phyloP scores from a whole-genome alignment of 2,113 vertebrate genomes.

The Eudyptes chrysolophus region DNA sequence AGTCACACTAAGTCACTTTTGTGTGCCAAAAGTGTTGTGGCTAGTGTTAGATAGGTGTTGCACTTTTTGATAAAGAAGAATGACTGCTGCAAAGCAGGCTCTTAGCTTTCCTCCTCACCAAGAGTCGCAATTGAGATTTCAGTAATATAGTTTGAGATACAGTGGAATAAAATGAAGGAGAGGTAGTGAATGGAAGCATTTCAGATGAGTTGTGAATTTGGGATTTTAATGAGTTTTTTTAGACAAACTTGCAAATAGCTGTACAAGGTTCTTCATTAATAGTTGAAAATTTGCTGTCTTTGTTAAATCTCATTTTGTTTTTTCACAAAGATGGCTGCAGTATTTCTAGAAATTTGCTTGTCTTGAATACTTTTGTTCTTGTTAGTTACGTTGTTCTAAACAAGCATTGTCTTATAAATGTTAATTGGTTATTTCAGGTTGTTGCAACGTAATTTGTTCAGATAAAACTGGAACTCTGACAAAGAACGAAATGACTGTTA shows the following conservation, averaged over 20 bases:
- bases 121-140: background rate
- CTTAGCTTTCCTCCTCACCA: background rate
- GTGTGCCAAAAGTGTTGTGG: background rate
- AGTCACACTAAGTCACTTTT: background rate
- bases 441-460: slow-evolving; percentile 98
- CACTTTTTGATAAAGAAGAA: background rate
- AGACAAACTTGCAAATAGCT: background rate
- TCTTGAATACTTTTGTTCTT: background rate
- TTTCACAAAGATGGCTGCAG: background rate
- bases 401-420: background rate
- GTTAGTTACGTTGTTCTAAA: background rate
- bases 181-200: background rate
- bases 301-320: background rate
- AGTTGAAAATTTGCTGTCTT: background rate
- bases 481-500: slow-evolving; percentile 99
- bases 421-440: slow-evolving; percentile 77
- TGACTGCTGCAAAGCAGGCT: background rate
- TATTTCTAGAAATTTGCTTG: background rate
- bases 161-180: background rate
- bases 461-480: slow-evolving; percentile 98
- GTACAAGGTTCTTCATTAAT: background rate
- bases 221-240: background rate
- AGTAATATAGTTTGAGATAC: background rate
- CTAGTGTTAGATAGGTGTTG: background rate
- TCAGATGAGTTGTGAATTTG: background rate